Percentiles rank a stretch among this genome's conserved stretches.
These are phyloP conservation scores for Pararge aegeria DNA, from an alignment of 1,140 invertebrate genomes.

Conservation along the genomic window DNA sequence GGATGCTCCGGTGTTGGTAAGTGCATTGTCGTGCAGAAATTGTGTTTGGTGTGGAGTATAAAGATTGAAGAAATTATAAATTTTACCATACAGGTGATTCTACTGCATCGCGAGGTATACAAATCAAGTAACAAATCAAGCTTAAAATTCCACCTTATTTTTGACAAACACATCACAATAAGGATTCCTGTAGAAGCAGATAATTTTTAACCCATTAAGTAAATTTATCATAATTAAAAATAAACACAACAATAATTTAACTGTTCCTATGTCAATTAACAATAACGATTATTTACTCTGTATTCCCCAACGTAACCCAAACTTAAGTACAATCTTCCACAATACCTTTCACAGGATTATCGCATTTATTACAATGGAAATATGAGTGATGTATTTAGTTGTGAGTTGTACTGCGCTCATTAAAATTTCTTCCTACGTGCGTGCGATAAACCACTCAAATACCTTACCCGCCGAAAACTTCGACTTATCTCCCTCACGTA, in stretches of 20 bases:
- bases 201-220: not conserved
- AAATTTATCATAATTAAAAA: not conserved
- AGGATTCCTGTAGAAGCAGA: not conserved
- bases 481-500: slow-evolving; percentile 74
- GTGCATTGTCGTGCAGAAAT: no score
- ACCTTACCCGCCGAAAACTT: slow-evolving; percentile 63
- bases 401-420: slow-evolving; percentile 36
- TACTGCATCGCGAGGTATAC: no score
- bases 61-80: no score
- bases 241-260: not conserved
- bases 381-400: not conserved
- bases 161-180: no score
- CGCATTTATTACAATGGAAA: not conserved
- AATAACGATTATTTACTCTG: slow-evolving; percentile 1
- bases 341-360: not conserved
- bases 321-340: not conserved
- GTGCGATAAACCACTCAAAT: slow-evolving; percentile 68
- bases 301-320: not conserved
- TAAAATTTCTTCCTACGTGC: slow-evolving; percentile 71
- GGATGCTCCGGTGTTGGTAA: no score
- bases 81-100: no score
- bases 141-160: no score
- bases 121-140: no score
- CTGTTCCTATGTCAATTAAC: slow-evolving; percentile 10
- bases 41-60: no score